Base-by-base conservation (phyloP, 2,888 invertebrate genomes). In the Ormyrus nitidulus region DNA sequence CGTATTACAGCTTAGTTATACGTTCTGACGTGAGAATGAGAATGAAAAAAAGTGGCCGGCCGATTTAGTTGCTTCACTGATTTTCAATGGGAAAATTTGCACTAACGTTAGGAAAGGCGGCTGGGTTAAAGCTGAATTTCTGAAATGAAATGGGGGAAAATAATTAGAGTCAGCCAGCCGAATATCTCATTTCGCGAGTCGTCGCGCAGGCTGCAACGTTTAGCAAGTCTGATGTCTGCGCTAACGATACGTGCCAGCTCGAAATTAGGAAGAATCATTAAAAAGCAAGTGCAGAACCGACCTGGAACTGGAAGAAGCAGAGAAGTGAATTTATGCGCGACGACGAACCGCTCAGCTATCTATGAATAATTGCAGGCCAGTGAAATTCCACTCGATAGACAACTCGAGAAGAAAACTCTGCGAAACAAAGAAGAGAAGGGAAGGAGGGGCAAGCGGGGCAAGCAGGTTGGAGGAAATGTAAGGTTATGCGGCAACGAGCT, bases 111-210 rank as follows among this genome's bases (percentile, higher is more conserved):
- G 34, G 4, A 34, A 34, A 34, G 34, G 34, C 34, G 34, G 34
- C 34, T 1, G 19, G 1, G 3, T 34, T 34, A 34, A 34, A 34
- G 34, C 34, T 4, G 34, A 34, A 34, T 34, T 34, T 34, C 34
- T 34, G 34, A 34, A 34, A 34, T 34, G 34, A 34, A 34, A 34
- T 34, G 34, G 34, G 34, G 34, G 34, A 86, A 86, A 88, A 88
- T 87, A 87, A 88, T 87, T 87, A 87, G 85, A 84, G 83, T 85
- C 85, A 86, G 85, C 84, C 85, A 85, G 81, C 83, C 84, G 84
- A 84, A 84, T 83, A 83, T 84, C 74, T 81, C 82, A 80, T 82
- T 81, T 82, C 83, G 68, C 62, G 13, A 62, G n/a, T 53, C 11
- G n/a, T 19, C 34, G 8, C 13, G 48, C 61, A 34, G 61, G 8